phyloP scores from a whole-genome alignment of 2,113 vertebrate genomes.

The Bufo gargarizans region DNA sequence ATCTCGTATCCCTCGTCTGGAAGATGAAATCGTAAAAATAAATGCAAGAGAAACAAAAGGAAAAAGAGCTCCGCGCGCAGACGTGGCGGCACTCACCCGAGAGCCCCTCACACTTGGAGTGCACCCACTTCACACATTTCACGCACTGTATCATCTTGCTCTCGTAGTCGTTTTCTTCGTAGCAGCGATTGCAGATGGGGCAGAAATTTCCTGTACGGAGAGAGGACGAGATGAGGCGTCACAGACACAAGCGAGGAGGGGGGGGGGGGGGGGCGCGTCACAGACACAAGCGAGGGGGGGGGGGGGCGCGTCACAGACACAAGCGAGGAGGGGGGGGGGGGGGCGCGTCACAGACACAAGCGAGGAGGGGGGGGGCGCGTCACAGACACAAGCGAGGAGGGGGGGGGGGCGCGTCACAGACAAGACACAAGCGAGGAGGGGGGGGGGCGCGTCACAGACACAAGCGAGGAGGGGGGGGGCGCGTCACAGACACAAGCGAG shows the following conservation, averaged over 20 bases:
- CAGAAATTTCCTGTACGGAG: constrained; percentile 83
- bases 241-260: too few relatives aligned
- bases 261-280: too few relatives aligned
- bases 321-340: too few relatives aligned
- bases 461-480: not conserved
- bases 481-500: too few relatives aligned
- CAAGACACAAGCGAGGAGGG: too few relatives aligned
- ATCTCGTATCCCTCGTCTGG: constrained; percentile 92
- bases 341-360: too few relatives aligned
- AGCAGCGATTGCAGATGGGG: constrained; percentile 91
- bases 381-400: too few relatives aligned
- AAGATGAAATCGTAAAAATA: not conserved
- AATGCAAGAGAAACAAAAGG: not conserved
- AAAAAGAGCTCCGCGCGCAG: too few relatives aligned
- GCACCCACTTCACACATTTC: constrained; percentile 91
- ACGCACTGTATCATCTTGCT: constrained; percentile 95
- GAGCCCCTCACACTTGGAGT: constrained; percentile 89
- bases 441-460: too few relatives aligned
- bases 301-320: too few relatives aligned
- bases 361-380: not conserved
- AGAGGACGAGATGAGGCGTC: not conserved
- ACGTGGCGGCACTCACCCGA: constrained; percentile 73
- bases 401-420: not conserved
- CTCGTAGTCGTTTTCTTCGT: constrained; percentile 90
- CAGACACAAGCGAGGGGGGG: not conserved